Percentiles rank a stretch among this genome's conserved stretches.
Conservation (phyloP, 1,140 invertebrate genomes). For the Diachasmimorpha longicaudata region DNA sequence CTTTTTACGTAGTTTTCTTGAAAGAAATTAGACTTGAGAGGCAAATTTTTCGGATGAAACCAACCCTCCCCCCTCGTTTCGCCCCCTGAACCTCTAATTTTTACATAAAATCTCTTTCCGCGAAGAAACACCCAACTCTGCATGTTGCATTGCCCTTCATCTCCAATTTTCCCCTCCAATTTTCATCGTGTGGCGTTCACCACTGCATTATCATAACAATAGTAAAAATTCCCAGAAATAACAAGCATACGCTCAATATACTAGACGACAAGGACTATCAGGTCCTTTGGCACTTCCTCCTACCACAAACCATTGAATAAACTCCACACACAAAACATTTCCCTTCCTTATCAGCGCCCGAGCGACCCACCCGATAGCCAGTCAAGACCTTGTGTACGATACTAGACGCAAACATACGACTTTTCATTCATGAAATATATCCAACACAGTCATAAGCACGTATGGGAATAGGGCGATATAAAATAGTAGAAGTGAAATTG, state of each 20-base stretch:
- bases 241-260: not conserved
- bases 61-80: too few species aligned
- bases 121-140: too few species aligned
- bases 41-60: too few species aligned
- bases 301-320: not conserved
- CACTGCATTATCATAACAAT: too few species aligned
- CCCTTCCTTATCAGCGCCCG: not conserved
- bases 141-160: too few species aligned
- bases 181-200: too few species aligned
- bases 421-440: constrained; percentile 34
- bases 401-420: constrained; percentile 15
- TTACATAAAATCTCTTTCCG: too few species aligned
- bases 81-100: too few species aligned
- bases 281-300: too few species aligned
- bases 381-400: constrained; percentile 2
- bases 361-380: not conserved
- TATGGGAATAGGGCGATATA: not conserved
- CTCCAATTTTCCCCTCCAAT: too few species aligned
- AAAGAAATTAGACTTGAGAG: too few species aligned
- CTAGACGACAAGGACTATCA: not conserved
- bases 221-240: not conserved
- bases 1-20: too few species aligned
- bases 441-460: not conserved
- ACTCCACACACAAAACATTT: not conserved
- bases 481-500: not conserved